Conservation (phyloP, 2,113 vertebrate genomes). For the Myiozetetes cayanensis region DNA sequence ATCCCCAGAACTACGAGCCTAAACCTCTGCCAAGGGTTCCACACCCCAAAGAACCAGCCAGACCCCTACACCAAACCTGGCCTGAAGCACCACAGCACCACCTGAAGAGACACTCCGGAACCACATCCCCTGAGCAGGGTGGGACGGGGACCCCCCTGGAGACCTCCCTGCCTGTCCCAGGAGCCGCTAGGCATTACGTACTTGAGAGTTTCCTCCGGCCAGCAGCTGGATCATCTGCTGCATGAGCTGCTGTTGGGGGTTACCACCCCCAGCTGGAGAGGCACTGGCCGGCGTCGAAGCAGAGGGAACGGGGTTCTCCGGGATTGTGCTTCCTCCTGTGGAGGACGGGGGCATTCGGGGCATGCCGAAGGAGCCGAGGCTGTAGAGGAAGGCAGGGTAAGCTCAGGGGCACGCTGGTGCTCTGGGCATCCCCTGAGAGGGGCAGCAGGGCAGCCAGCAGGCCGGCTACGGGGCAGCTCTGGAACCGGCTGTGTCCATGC, state of each 20-base stretch:
- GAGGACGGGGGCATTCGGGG: constrained; percentile 87
- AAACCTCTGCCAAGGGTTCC: neutral
- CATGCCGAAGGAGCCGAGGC: constrained; percentile 85
- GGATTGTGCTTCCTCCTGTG: constrained; percentile 85
- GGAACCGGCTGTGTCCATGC: accelerated
- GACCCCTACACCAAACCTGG: neutral
- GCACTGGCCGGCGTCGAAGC: constrained; percentile 80
- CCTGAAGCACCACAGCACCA: neutral
- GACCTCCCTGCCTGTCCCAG: neutral
- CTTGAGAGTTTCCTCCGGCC: constrained; percentile 82
- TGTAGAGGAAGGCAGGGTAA: constrained; percentile 47
- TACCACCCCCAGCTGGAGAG: constrained; percentile 66
- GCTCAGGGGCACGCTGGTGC: neutral
- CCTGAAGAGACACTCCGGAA: neutral
- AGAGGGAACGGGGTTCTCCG: constrained; percentile 82
- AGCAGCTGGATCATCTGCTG: constrained; percentile 98
- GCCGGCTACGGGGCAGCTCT: neutral
- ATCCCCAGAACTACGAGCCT: neutral
- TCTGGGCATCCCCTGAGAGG: neutral
- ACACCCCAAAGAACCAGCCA: neutral
- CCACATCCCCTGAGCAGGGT: accelerated
- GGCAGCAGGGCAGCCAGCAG: neutral
- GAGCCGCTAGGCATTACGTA: neutral
- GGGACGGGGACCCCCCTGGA: accelerated
- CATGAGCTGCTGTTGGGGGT: constrained; percentile 79